Conservation (phyloP, 2,888 invertebrate species). For the Drosophila paramelanica region DNA sequence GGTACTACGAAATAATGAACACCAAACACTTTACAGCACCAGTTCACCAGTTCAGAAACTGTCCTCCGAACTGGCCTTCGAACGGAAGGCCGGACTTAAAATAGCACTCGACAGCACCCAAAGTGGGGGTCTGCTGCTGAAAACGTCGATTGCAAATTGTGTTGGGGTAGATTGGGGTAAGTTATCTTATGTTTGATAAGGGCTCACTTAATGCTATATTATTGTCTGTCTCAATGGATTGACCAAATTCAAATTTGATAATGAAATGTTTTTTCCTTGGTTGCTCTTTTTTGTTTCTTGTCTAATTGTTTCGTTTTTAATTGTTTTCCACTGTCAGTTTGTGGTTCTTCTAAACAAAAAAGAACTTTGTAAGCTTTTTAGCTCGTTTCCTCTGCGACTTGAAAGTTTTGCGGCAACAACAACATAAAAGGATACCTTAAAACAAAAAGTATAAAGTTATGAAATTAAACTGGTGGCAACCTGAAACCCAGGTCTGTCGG, state of each 20-base stretch:
- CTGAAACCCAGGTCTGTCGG: neutral
- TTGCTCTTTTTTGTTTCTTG: neutral
- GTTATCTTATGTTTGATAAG: conserved; percentile 30
- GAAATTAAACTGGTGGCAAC: conserved; percentile 10
- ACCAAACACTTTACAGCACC: conserved; percentile 46
- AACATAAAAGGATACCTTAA: conserved; percentile 40
- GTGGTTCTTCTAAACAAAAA: conserved; percentile 4
- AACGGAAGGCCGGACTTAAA: conserved; percentile 20
- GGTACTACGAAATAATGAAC: conserved; percentile 74
- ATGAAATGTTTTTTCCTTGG: neutral
- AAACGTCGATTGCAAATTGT: conserved; percentile 37
- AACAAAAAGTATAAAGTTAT: conserved; percentile 21
- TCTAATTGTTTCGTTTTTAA: conserved; percentile 25
- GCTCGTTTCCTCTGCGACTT: conserved; percentile 12
- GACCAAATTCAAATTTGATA: conserved; percentile 11
- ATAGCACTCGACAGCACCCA: conserved; percentile 14
- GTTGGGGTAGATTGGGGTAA: conserved; percentile 13
- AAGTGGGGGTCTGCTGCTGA: neutral
- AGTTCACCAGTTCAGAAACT: conserved; percentile 13
- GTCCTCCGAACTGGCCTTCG: conserved; percentile 9
- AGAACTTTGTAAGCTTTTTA: conserved; percentile 20
- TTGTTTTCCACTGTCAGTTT: conserved; percentile 11
- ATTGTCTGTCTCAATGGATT: neutral
- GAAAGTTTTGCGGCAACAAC: conserved; percentile 18
- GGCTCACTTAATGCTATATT: conserved; percentile 4